Evolutionary conservation across 2,113 vertebrate genomes (phyloP), one percentile per base, ranked within the genome.

Genomic region (Aix galericulata): DNA sequence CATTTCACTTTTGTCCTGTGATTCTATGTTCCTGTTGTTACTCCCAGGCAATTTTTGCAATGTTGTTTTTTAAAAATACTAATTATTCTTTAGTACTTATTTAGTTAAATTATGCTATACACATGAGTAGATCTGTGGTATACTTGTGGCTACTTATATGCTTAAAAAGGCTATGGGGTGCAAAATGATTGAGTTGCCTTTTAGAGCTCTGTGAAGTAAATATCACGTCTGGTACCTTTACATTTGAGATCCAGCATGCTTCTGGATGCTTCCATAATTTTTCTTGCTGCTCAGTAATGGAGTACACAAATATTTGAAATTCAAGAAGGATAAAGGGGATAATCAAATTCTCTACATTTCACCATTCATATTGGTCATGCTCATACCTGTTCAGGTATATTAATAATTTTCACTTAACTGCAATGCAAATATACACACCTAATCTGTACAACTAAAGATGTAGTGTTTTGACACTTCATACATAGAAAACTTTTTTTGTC

Each of bases 371-470:
- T 69, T 14, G 55, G 40, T 81, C 18, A 77, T 66, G 4, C 22
- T 88, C 71, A 5, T 53, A 38, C 14, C 36, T 93, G 9, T 93
- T 75, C 38, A 52, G 12, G 44, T 69, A 88, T 90, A 95, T 67
- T 55, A 80, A 53, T 64, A 44, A 18, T 75, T 92, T 88, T 83
- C 36, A 63, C 21, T 67, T 38, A 91, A 72, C n/a, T 8, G 1
- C 73, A 40, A 58, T 82, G 44, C 17, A 74, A 0, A 31, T 42
- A 52, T 59, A 40, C 4, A 23, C 62, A 55, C 8, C 38, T 80
- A 26, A 88, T 58, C 32, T 76, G 21, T 82, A 75, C 26, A 72
- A 67, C 59, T 75, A 74, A 89, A 88, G 34, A 23, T 68, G 32
- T 4, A 60, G 14, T 58, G 17, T 69, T 93, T 91, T 82, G 82